Conservation (phyloP, 2,888 invertebrate species). For the Oxyteleia sp. region DNA sequence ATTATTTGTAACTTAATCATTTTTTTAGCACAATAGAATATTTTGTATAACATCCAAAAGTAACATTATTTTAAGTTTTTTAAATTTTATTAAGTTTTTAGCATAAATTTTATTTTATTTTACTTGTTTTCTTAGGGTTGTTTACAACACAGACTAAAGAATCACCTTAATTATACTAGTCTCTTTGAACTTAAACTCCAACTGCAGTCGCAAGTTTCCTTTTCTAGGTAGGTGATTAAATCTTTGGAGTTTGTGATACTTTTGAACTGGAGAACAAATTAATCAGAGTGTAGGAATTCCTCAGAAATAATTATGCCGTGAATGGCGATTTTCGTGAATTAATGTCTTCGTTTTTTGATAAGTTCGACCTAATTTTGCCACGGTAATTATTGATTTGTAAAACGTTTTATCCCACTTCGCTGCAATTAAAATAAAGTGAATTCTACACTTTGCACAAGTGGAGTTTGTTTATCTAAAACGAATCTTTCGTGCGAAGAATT, state of each 20-base stretch:
- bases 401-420: conserved; percentile 12
- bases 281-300: neutral
- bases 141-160: too few relatives aligned
- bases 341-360: neutral
- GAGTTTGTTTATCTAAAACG: conserved; percentile 21
- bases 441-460: conserved; percentile 20
- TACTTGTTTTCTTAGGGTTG: too few relatives aligned
- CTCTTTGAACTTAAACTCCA: neutral
- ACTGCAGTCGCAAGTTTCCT: neutral
- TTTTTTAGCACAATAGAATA: too few relatives aligned
- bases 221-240: neutral
- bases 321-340: neutral
- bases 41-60: too few relatives aligned
- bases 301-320: neutral
- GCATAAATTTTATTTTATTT: too few relatives aligned
- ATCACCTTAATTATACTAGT: too few relatives aligned
- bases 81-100: too few relatives aligned
- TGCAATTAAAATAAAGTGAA: conserved; percentile 35
- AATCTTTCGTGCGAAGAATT: conserved; percentile 37
- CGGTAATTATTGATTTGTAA: conserved; percentile 17
- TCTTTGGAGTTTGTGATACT: neutral
- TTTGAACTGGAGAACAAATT: neutral
- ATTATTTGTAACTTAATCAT: too few relatives aligned
- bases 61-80: too few relatives aligned
- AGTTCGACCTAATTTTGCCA: conserved; percentile 14